Evolutionary conservation across 2,113 vertebrate genomes (phyloP).

Genomic region (Myxocyprinus asiaticus): DNA sequence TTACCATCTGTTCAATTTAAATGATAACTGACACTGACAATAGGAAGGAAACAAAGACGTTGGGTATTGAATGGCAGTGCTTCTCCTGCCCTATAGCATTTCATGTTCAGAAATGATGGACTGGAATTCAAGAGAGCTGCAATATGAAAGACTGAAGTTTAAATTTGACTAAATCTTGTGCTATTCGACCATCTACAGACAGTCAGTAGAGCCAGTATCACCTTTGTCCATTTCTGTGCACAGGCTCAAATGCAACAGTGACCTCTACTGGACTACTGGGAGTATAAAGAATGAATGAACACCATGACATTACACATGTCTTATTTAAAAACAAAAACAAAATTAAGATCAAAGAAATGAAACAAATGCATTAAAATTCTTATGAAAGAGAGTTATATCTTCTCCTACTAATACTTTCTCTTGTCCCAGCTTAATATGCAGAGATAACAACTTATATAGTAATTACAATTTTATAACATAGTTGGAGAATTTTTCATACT

Average conservation of each 20-base stretch:
- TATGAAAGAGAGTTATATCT: too few relatives aligned
- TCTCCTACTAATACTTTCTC: too few relatives aligned
- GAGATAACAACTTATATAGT: not conserved
- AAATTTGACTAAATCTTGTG: slow-evolving; percentile 13
- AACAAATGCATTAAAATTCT: too few relatives aligned
- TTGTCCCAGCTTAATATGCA: too few relatives aligned
- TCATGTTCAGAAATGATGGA: slow-evolving; percentile 8
- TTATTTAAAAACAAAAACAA: too few relatives aligned
- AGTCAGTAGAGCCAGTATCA: slow-evolving; percentile 13
- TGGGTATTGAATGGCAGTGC: slow-evolving; percentile 17
- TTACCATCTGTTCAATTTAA: slow-evolving; percentile 12
- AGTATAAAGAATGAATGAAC: too few relatives aligned
- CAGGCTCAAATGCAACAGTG: slow-evolving; percentile 45
- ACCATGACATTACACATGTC: too few relatives aligned
- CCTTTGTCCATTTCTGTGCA: slow-evolving; percentile 15
- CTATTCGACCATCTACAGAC: slow-evolving; percentile 5
- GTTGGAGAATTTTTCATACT: not conserved
- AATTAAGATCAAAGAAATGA: too few relatives aligned
- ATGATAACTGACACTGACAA: slow-evolving; percentile 41
- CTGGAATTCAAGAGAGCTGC: slow-evolving; percentile 4
- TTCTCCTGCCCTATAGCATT: slow-evolving; percentile 14
- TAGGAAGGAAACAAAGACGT: slow-evolving; percentile 3
- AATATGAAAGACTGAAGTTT: slow-evolving; percentile 3
- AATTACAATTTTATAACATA: not conserved
- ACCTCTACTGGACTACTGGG: slow-evolving; percentile 42